Evolutionary conservation across 1,140 invertebrate genomes (phyloP).

Genomic region (Steinernema khuongi): DNA sequence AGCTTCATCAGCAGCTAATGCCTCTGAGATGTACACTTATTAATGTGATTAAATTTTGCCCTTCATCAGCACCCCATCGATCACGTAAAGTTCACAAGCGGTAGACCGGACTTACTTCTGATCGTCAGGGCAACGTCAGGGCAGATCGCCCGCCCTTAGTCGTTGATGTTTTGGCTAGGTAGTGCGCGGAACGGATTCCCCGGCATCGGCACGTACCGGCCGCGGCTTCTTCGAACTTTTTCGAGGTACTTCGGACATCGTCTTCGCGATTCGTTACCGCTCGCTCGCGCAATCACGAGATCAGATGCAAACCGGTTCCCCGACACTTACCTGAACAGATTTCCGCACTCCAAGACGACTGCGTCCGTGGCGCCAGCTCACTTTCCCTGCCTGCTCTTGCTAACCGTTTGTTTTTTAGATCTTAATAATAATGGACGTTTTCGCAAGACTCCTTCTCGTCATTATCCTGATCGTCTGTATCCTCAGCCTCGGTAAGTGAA

Average conservation of each 20-base stretch:
- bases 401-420: background rate
- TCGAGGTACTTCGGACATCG: background rate
- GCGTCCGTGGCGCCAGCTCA: background rate
- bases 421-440: no score
- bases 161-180: no score
- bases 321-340: background rate
- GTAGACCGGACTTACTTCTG: no score
- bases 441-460: background rate
- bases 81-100: background rate
- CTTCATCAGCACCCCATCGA: background rate
- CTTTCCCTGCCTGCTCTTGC: background rate
- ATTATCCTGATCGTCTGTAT: background rate
- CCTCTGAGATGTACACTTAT: background rate
- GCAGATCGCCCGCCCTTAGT: no score
- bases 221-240: background rate
- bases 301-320: constrained; percentile 4
- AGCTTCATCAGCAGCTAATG: background rate
- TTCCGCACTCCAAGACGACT: background rate
- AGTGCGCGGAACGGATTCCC: no score
- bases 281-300: background rate
- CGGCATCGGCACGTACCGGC: background rate
- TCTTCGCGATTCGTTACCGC: background rate
- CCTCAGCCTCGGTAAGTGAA: no score
- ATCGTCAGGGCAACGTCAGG: background rate
- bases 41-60: no score